These are phyloP conservation scores for Cheirogaleus major DNA, from an alignment of 2,797 vertebrate genomes.

Conservation along the genomic window DNA sequence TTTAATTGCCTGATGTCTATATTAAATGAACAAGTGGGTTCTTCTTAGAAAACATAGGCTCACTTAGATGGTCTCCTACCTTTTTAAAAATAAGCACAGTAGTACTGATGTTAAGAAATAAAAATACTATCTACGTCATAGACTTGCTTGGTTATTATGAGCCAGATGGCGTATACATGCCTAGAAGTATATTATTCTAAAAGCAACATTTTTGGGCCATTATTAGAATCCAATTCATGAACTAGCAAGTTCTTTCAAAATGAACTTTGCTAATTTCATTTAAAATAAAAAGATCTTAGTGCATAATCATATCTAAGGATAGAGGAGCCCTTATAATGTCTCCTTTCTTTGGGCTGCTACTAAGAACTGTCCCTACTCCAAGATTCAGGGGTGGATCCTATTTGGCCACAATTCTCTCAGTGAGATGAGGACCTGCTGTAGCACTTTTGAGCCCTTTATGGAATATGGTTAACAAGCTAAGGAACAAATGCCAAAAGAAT, in stretches of 20 bases:
- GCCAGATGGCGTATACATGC: neutral
- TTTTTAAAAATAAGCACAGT: neutral
- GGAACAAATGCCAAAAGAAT: neutral
- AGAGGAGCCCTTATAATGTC: neutral
- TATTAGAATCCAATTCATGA: neutral
- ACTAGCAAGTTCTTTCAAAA: neutral
- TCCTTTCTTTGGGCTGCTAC: neutral
- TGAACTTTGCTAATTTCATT: neutral
- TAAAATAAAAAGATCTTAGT: neutral
- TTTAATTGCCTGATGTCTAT: slow-evolving; percentile 71
- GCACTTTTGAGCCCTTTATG: neutral
- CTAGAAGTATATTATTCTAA: neutral
- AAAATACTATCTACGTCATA: neutral
- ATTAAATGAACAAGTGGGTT: slow-evolving; percentile 26
- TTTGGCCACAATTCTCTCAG: neutral
- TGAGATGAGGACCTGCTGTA: neutral
- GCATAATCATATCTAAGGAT: neutral
- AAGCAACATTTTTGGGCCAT: neutral
- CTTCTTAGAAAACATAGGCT: neutral
- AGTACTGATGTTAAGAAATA: neutral
- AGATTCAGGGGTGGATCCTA: neutral
- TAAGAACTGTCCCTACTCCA: neutral
- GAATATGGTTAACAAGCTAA: neutral
- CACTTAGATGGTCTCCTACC: neutral
- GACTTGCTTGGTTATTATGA: slow-evolving; percentile 10